phyloP scores from a whole-genome alignment of 2,888 invertebrate genomes.

The Pedicia rivosa region DNA sequence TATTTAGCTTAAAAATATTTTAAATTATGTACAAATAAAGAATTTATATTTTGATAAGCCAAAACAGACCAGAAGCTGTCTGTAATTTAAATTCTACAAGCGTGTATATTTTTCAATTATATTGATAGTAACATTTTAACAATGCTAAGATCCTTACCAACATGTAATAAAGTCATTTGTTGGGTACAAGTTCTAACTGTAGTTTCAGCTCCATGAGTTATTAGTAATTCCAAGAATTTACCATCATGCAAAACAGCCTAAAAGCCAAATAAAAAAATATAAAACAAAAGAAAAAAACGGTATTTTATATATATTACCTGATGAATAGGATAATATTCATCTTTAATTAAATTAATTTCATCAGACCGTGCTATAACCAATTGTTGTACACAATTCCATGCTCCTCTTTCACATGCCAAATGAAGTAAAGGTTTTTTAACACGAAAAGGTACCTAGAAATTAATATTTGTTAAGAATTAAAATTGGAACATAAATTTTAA shows the following conservation, averaged over 20 bases:
- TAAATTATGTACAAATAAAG: too few species aligned
- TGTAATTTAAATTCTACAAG: too few species aligned
- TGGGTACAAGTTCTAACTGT: conserved; percentile 52
- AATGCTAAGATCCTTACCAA: conserved; percentile 33
- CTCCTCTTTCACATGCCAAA: conserved; percentile 52
- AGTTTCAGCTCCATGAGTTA: conserved; percentile 51
- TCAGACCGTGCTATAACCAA: conserved; percentile 46
- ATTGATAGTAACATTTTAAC: too few species aligned
- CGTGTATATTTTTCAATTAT: too few species aligned
- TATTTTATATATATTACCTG: too few species aligned
- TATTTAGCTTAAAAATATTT: too few species aligned
- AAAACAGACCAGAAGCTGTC: too few species aligned
- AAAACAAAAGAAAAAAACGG: too few species aligned
- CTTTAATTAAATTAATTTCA: conserved; percentile 52
- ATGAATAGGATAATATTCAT: conserved; percentile 65
- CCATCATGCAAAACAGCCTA: conserved; percentile 54
- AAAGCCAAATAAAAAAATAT: too few species aligned
- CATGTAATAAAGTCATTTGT: conserved; percentile 52
- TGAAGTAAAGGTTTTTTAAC: conserved; percentile 45
- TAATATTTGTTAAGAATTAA: not conserved
- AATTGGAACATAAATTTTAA: too few species aligned
- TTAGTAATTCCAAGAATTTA: conserved; percentile 46
- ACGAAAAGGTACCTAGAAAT: conserved; percentile 32
- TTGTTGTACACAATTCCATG: conserved; percentile 54
- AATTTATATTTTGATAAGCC: too few species aligned